These are phyloP conservation scores for Catagonus wagneri DNA, from an alignment of 2,113 vertebrate genomes.

Conservation along the genomic window DNA sequence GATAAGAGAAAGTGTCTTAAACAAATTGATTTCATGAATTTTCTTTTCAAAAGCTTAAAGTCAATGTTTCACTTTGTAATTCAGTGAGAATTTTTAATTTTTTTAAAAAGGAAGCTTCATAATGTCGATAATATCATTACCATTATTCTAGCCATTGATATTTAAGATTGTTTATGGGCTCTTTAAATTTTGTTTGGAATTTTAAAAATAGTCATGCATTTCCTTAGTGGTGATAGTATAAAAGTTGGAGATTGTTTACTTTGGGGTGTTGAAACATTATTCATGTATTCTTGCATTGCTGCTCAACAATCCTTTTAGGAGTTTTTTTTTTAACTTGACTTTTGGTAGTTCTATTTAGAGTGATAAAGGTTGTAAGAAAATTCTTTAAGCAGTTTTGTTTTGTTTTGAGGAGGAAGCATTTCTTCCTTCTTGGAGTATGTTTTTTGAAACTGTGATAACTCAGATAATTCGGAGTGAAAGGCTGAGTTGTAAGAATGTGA, in stretches of 20 bases:
- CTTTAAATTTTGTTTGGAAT: slow-evolving; percentile 42
- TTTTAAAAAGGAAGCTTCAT: slow-evolving; percentile 21
- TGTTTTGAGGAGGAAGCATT: slow-evolving; percentile 5
- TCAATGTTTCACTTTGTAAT: slow-evolving; percentile 34
- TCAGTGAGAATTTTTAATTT: background rate
- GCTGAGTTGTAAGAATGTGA: background rate
- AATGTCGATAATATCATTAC: background rate
- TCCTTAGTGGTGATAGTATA: background rate
- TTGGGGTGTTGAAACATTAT: background rate
- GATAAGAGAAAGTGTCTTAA: background rate
- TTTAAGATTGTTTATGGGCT: slow-evolving; percentile 15
- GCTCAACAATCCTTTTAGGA: background rate
- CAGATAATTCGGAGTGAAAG: slow-evolving; percentile 10
- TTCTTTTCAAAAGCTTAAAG: background rate
- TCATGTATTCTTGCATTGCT: background rate
- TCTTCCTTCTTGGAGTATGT: slow-evolving; percentile 23
- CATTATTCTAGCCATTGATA: background rate
- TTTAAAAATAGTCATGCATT: background rate
- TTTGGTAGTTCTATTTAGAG: slow-evolving; percentile 39
- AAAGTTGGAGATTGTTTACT: background rate
- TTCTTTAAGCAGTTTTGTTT: background rate
- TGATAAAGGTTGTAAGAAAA: background rate
- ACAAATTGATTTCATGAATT: background rate
- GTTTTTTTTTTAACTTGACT: background rate
- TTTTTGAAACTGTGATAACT: background rate